phyloP scores from a whole-genome alignment of 2,797 vertebrate species.

The Vireo griseus region DNA sequence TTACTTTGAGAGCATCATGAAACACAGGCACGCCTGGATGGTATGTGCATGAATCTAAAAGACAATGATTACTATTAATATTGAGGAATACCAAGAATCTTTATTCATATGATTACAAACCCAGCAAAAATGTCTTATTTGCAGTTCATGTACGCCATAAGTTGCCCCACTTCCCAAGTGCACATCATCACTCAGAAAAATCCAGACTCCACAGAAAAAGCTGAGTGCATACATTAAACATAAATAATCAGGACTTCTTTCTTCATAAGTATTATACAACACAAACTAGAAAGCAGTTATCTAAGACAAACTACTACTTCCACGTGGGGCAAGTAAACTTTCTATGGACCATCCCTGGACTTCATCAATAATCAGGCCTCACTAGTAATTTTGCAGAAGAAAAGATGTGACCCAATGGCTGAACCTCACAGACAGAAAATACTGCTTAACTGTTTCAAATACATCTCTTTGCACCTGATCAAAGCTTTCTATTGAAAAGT shows the following conservation, averaged over 20 bases:
- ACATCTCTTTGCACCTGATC: background rate
- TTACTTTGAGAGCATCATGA: slow-evolving; percentile 96
- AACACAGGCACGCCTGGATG: slow-evolving; percentile 97
- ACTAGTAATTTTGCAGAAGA: background rate
- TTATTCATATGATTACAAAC: background rate
- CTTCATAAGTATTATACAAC: background rate
- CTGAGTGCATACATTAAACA: background rate
- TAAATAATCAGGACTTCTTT: background rate
- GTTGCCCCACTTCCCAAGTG: background rate
- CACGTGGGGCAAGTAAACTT: background rate
- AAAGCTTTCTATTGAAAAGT: background rate
- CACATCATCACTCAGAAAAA: background rate
- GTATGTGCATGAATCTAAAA: slow-evolving; percentile 86
- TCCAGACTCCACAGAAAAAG: background rate
- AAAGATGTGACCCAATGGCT: background rate
- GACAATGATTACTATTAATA: background rate
- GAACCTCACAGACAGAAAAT: background rate
- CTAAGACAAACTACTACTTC: background rate
- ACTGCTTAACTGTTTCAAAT: background rate
- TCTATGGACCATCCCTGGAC: background rate
- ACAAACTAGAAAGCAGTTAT: background rate
- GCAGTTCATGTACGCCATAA: background rate
- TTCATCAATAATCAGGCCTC: background rate
- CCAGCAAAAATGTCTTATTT: background rate
- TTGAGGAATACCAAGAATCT: background rate